Evolutionary conservation across 2,888 invertebrate species (phyloP).

Genomic region (Melinaea menophilus): DNA sequence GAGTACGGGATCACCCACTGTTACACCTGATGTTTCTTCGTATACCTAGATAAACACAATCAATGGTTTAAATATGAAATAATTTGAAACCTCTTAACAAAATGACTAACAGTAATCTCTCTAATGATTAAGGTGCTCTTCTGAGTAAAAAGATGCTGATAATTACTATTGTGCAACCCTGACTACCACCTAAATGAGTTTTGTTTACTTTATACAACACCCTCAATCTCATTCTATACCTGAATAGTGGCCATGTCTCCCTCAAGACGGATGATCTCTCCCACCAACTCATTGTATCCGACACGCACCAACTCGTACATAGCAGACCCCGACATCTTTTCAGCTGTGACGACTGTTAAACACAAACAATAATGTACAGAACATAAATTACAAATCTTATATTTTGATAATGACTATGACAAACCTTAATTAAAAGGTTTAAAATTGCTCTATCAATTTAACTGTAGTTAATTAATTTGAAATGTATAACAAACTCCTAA

Average conservation of each 20-base stretch:
- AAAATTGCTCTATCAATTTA: too few relatives aligned
- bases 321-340: conserved; percentile 99
- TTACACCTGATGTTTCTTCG: conserved; percentile 98
- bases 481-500: too few relatives aligned
- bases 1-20: conserved; percentile 99
- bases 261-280: conserved; percentile 99
- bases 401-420: too few relatives aligned
- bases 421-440: too few relatives aligned
- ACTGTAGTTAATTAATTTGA: too few relatives aligned
- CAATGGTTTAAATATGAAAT: not conserved
- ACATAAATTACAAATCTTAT: too few relatives aligned
- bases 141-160: not conserved
- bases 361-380: not conserved
- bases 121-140: not conserved
- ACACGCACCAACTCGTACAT: conserved; percentile 99
- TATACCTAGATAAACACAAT: conserved; percentile 80
- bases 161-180: too few relatives aligned
- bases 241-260: conserved; percentile 99
- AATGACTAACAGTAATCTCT: too few relatives aligned
- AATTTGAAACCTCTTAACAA: too few relatives aligned
- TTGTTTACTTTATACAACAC: too few relatives aligned
- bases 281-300: conserved; percentile 98
- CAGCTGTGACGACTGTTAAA: conserved; percentile 95
- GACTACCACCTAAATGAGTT: too few relatives aligned
- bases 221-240: conserved; percentile 70